Percentiles rank a stretch among this genome's conserved stretches.
Evolutionary conservation across 2,888 invertebrate genomes (phyloP).

Genomic region (Netelia melanura): DNA sequence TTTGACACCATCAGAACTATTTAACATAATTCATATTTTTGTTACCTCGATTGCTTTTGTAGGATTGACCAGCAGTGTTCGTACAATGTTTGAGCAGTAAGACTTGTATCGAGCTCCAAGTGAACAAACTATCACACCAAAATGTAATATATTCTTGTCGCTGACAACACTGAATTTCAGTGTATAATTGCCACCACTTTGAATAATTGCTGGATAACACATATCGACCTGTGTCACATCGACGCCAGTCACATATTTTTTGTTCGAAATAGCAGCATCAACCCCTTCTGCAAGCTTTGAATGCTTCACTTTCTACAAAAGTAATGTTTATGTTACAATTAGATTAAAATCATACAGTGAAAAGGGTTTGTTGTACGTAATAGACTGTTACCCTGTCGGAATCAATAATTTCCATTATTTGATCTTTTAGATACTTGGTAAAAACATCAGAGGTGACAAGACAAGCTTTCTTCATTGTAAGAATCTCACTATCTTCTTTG

Average conservation of each 20-base stretch:
- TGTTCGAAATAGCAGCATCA: constrained; percentile 96
- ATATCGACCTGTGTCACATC: constrained; percentile 96
- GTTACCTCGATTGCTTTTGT: constrained; percentile 87
- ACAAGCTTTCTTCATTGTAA: constrained; percentile 96
- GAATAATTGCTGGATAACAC: constrained; percentile 99
- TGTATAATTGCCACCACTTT: constrained; percentile 99
- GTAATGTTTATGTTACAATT: background rate
- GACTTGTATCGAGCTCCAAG: constrained; percentile 98
- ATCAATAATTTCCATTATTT: constrained; percentile 99
- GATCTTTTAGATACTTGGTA: constrained; percentile 97
- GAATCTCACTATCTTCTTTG: constrained; percentile 97
- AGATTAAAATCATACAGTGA: no score
- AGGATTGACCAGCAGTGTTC: constrained; percentile 98
- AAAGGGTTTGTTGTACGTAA: background rate
- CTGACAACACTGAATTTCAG: constrained; percentile 98
- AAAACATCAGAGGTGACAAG: constrained; percentile 97
- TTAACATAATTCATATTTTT: background rate
- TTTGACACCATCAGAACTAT: no score
- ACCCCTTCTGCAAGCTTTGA: constrained; percentile 97
- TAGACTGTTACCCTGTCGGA: constrained; percentile 91
- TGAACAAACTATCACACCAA: constrained; percentile 97
- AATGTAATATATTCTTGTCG: constrained; percentile 97
- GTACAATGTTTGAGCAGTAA: constrained; percentile 98
- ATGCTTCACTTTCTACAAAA: constrained; percentile 96
- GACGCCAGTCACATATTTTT: constrained; percentile 96